Evolutionary conservation across 2,888 invertebrate genomes (phyloP).

Genomic region (Neoaliturus tenellus): DNA sequence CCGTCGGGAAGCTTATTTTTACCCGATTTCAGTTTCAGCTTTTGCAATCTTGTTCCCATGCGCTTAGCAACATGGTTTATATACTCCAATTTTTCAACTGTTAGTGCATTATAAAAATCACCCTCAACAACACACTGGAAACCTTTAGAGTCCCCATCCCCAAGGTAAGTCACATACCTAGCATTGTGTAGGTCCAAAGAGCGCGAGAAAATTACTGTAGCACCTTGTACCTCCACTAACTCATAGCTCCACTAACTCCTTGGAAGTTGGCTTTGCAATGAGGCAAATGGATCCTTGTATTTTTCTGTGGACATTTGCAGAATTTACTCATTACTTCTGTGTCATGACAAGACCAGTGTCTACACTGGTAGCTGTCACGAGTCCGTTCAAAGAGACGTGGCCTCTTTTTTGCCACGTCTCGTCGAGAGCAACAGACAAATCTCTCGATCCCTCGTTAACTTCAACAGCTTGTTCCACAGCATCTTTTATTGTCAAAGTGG

Average conservation of each 20-base stretch:
- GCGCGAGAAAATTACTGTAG: background rate
- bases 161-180: conserved; percentile 57
- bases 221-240: conserved; percentile 24
- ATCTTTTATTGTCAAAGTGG: conserved; percentile 40
- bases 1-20: conserved; percentile 9
- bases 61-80: conserved; percentile 26
- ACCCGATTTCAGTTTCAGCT: background rate
- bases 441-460: conserved; percentile 13
- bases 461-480: conserved; percentile 49
- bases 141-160: conserved; percentile 55
- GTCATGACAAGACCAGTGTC: conserved; percentile 43
- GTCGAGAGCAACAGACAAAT: conserved; percentile 43
- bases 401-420: conserved; percentile 50
- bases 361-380: conserved; percentile 33
- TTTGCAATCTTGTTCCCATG: conserved; percentile 24
- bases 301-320: conserved; percentile 2
- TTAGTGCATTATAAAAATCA: conserved; percentile 7
- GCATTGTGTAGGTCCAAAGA: conserved; percentile 47
- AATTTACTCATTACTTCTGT: conserved; percentile 1
- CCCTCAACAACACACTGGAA: conserved; percentile 1
- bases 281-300: background rate
- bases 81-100: conserved; percentile 37
- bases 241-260: conserved; percentile 32
- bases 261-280: conserved; percentile 17
- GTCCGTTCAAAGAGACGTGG: conserved; percentile 43